Conservation (phyloP, 2,888 invertebrate species). For the Protophormia terraenovae region DNA sequence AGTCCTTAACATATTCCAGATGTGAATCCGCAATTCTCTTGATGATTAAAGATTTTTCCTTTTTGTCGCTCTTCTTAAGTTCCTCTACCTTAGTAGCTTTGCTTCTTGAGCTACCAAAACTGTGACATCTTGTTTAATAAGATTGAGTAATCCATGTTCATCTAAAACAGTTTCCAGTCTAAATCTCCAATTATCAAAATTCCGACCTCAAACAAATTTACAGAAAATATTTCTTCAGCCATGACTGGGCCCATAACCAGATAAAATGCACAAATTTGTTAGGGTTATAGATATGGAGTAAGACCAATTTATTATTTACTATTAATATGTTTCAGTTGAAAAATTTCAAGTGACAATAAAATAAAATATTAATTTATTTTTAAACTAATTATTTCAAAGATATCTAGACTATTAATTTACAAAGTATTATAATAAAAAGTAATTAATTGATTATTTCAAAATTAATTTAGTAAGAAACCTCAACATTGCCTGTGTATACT, state of each 20-base stretch:
- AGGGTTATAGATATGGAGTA: too few relatives aligned
- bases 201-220: conserved; percentile 14
- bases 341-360: too few relatives aligned
- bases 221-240: neutral
- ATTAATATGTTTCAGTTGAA: too few relatives aligned
- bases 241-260: conserved; percentile 14
- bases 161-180: neutral
- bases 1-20: conserved; percentile 17
- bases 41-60: neutral
- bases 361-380: too few relatives aligned
- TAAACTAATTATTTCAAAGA: too few relatives aligned
- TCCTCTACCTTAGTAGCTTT: neutral
- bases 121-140: neutral
- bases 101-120: neutral
- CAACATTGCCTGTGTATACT: too few relatives aligned
- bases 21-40: conserved; percentile 8
- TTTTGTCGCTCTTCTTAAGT: neutral
- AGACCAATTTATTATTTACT: too few relatives aligned
- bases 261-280: too few relatives aligned
- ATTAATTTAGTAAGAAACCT: too few relatives aligned
- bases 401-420: too few relatives aligned
- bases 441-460: too few relatives aligned
- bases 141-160: neutral
- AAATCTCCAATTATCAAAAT: conserved; percentile 4
- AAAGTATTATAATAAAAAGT: too few relatives aligned